These are phyloP conservation scores for Dryobotodes eremita DNA, from an alignment of 2,888 invertebrate genomes.

Conservation along the genomic window DNA sequence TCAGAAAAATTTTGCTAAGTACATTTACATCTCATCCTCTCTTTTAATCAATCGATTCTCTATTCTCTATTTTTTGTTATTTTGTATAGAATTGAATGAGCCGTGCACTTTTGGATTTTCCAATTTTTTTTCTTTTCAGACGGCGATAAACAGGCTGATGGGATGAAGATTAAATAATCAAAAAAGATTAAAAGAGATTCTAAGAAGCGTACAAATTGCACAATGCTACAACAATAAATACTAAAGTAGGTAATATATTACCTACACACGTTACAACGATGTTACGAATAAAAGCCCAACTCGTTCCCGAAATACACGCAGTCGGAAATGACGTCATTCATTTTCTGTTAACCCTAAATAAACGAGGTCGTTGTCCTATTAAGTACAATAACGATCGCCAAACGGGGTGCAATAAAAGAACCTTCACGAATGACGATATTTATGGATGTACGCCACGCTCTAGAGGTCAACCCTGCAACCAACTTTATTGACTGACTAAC, in stretches of 20 bases:
- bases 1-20: no score
- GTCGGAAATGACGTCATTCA: conserved; percentile 27
- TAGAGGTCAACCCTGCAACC: neutral
- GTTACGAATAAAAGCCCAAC: conserved; percentile 15
- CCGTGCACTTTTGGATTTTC: no score
- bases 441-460: neutral
- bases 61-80: no score
- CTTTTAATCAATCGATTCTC: no score
- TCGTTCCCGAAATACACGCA: conserved; percentile 27
- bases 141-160: neutral
- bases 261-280: neutral
- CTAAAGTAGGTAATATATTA: neutral
- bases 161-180: neutral
- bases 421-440: conserved; percentile 8
- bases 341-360: conserved; percentile 25
- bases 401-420: conserved; percentile 49
- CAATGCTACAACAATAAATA: neutral
- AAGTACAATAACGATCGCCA: conserved; percentile 33
- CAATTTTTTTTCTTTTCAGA: neutral
- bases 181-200: no score
- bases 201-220: neutral
- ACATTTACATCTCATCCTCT: no score
- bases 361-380: conserved; percentile 33
- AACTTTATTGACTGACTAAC: neutral
- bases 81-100: no score